These are phyloP conservation scores for Eupeodes luniger DNA, from an alignment of 2,888 invertebrate genomes.

Conservation along the genomic window DNA sequence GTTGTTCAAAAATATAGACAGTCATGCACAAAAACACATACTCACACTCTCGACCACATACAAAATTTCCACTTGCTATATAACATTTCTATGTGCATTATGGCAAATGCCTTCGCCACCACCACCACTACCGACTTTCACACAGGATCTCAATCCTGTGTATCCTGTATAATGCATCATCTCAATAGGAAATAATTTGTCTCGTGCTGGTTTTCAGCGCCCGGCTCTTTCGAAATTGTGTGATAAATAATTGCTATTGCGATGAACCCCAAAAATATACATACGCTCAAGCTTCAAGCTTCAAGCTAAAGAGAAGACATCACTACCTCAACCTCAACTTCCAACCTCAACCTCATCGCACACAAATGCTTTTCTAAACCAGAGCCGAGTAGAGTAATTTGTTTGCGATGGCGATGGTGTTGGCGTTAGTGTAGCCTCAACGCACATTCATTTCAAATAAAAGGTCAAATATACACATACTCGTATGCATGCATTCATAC, in stretches of 20 bases:
- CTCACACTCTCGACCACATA: neutral
- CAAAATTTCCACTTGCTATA: too few species aligned
- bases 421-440: neutral
- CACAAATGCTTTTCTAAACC: slow-evolving; percentile 8
- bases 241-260: slow-evolving; percentile 60
- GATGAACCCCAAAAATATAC: slow-evolving; percentile 2
- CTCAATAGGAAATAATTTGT: slow-evolving; percentile 76
- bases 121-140: slow-evolving; percentile 25
- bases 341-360: neutral
- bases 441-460: neutral
- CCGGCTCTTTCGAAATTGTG: slow-evolving; percentile 36
- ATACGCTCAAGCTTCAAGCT: neutral
- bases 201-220: slow-evolving; percentile 49
- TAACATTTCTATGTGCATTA: neutral
- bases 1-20: slow-evolving; percentile 36
- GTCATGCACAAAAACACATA: slow-evolving; percentile 8
- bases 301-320: slow-evolving; percentile 19
- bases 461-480: slow-evolving; percentile 7
- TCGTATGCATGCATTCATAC: too few species aligned
- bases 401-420: too few species aligned
- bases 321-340: neutral
- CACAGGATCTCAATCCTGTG: slow-evolving; percentile 52
- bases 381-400: neutral
- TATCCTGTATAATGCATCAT: slow-evolving; percentile 71
- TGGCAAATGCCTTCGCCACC: slow-evolving; percentile 38